phyloP scores from a whole-genome alignment of 2,797 vertebrate genomes.

The Siniperca undulata region DNA sequence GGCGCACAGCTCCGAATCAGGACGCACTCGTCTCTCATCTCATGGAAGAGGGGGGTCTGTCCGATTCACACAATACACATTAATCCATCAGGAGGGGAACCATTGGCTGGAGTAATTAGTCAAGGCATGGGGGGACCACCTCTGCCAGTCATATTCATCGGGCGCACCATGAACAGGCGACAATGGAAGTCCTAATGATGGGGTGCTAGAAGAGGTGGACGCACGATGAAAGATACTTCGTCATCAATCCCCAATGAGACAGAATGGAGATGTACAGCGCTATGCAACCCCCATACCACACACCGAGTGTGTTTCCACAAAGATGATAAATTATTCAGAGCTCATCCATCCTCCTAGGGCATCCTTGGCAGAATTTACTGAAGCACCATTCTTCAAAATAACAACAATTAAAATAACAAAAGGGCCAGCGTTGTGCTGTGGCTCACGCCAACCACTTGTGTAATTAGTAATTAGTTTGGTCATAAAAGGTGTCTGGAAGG shows the following conservation, averaged over 20 bases:
- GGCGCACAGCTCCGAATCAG: constrained; percentile 89
- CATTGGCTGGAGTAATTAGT: constrained; percentile 95
- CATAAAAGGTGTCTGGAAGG: constrained; percentile 81
- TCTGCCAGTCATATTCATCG: constrained; percentile 90
- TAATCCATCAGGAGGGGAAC: constrained; percentile 92
- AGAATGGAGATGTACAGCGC: constrained; percentile 70
- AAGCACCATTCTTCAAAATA: constrained; percentile 89
- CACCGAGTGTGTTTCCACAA: constrained; percentile 89
- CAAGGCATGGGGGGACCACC: constrained; percentile 85
- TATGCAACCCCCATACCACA: constrained; percentile 60
- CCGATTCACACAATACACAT: constrained; percentile 88
- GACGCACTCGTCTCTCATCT: constrained; percentile 74
- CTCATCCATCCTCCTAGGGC: constrained; percentile 85
- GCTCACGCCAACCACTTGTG: constrained; percentile 77
- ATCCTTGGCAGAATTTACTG: constrained; percentile 89
- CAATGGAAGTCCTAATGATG: constrained; percentile 76
- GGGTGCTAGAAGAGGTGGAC: constrained; percentile 62
- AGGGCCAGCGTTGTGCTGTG: constrained; percentile 68
- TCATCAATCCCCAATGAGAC: constrained; percentile 78
- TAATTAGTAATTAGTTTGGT: constrained; percentile 86
- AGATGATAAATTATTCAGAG: constrained; percentile 96
- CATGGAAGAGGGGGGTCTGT: constrained; percentile 43
- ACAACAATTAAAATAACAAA: constrained; percentile 93
- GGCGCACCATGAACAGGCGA: constrained; percentile 54
- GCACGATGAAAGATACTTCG: constrained; percentile 66